A percentile compares a stretch with the other conserved stretches of the same genome.
phyloP scores from a whole-genome alignment of 2,797 vertebrate species.

The Calcarius lapponicus region DNA sequence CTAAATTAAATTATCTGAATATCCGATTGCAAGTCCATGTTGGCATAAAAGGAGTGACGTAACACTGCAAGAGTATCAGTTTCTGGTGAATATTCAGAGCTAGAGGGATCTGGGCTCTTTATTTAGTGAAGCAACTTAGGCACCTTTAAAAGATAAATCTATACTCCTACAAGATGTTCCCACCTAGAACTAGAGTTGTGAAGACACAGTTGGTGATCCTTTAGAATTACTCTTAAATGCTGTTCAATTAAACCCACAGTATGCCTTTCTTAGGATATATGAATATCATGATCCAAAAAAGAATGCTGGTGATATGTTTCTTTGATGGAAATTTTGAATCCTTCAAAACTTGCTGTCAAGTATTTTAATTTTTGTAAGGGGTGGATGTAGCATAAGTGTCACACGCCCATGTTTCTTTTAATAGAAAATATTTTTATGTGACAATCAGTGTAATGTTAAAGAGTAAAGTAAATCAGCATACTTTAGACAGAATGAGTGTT shows the following conservation, averaged over 20 bases:
- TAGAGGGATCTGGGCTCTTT: neutral
- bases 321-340: neutral
- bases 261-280: conserved; percentile 35
- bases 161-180: conserved; percentile 38
- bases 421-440: neutral
- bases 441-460: neutral
- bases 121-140: neutral
- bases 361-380: conserved; percentile 9
- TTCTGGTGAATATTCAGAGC: neutral
- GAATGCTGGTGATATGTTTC: neutral
- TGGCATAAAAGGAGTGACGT: neutral
- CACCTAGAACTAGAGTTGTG: conserved; percentile 29
- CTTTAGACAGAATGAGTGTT: neutral
- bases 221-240: conserved; percentile 12
- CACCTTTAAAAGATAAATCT: neutral
- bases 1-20: neutral
- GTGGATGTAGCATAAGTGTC: neutral
- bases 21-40: neutral
- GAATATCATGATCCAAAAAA: conserved; percentile 30
- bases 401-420: neutral
- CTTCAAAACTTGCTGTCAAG: conserved; percentile 22
- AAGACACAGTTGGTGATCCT: conserved; percentile 44
- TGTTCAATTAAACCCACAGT: conserved; percentile 42
- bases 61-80: neutral
- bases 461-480: neutral